Evolutionary conservation across 2,797 vertebrate species (phyloP), one percentile per base, ranked within the genome.

Genomic region (Peromyscus nudipes): DNA sequence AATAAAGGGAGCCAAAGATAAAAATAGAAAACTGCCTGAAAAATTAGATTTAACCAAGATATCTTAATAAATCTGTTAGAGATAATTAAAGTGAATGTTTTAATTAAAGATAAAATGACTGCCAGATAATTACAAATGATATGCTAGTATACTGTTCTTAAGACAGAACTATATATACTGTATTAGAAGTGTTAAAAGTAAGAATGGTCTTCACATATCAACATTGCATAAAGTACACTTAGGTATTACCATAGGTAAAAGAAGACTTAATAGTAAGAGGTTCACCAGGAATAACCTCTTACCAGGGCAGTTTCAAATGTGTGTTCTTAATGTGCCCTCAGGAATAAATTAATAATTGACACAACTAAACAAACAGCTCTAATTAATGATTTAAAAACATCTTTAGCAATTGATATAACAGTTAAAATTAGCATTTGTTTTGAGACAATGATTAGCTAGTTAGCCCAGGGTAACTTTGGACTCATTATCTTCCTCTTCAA

Each of bases 81-180:
- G 49, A 65, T 81, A 85, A 60, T 55, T n/a, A 75, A 17, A 89
- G 10, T 23, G 52, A 89, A 60, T 52, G 27, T 21, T 65, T 94
- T 69, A 89, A 34, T 40, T 87, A 94, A 96, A 92, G 16, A 94
- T 21, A 77, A 91, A 86, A 95, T 49, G 14, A n/a, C 29, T 84
- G 23, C 87, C 57, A 84, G 64, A 67, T 79, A 29, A 87, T 86
- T 64, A 90, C 40, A 95, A 84, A n/a, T 57, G 80, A 89, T 77
- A 43, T 49, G 57, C 5, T 88, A 46, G 14, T 31, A 8, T 85
- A 92, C 75, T 55, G 11, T 86, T 34, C 76, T 79, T 14, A 73
- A 92, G n/a, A 95, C 12, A 88, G 64, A 49, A 8, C 5, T 49
- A 57, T 34, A 89, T 69, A 76, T 17, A 82, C 6, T 60, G 12